Base-by-base conservation (phyloP, 1,140 invertebrate genomes). In the Drosophila hydei region DNA sequence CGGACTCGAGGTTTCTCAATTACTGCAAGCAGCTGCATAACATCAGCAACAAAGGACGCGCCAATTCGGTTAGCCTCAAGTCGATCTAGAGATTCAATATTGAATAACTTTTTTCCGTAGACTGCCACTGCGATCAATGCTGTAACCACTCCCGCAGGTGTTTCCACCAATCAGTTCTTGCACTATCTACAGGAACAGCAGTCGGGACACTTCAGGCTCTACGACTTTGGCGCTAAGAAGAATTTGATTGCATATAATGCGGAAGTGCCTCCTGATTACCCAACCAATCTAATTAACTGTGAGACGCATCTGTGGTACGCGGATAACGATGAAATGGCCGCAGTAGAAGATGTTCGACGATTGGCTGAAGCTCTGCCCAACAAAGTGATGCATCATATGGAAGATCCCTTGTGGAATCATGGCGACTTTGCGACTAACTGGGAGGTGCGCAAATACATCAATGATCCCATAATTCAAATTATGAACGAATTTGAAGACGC, bases 261-360 rank as follows among this genome's bases (percentile, higher is more conserved):
- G 11, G 21, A 75, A 0, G 85, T 55, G 3, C 93, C 94, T 4
- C 93, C 94, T 3, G 85, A 90, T 9, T 95, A 95, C 75, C 91
- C 94, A 42, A 72, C 94, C 16, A 90, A 92, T 7, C 93, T 93
- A 42, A 93, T 96, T 8, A 93, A 91, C 4, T 92, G 93, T 2
- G 93, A 94, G 7, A 90, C 94, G 0, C 92, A 93, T 48, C 64
- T 96, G 8, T 93, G 94, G 87, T 95, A 94, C 77, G 92, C 93
- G 4, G 73, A 92, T n/a, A 93, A 93, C 54, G 95, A 96, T 83
- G 80, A 76, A 1, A 63, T 94, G 51, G 92, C 93, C 1, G 91
- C 85, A 91, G 92, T 93, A 27, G 89, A 93, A 91, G 95, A 96
- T 89, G 94, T 96, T 0, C 76, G 92, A 40, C 90, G 85, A 69